phyloP scores from a whole-genome alignment of 2,113 vertebrate genomes.

The Chroicocephalus ridibundus region DNA sequence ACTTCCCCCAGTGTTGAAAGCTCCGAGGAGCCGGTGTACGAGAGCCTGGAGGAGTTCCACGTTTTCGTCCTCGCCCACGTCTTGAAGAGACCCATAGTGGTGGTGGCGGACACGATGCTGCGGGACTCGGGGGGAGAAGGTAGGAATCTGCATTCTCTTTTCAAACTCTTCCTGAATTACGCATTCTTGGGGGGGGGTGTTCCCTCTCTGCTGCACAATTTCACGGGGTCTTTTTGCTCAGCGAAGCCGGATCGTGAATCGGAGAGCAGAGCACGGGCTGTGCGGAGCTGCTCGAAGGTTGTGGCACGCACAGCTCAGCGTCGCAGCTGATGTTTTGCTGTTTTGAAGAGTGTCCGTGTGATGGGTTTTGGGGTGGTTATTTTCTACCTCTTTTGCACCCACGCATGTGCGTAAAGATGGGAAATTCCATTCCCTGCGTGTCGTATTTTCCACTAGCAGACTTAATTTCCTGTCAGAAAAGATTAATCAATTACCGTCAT shows the following conservation, averaged over 20 bases:
- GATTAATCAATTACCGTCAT: background rate
- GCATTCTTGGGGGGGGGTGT: fast-evolving
- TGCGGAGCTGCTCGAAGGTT: fast-evolving
- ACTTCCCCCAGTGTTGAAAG: constrained; percentile 78
- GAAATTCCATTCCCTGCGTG: background rate
- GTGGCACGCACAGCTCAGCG: fast-evolving
- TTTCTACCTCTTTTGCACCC: background rate
- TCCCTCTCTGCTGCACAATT: fast-evolving
- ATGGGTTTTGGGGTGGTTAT: background rate
- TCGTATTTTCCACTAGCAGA: background rate
- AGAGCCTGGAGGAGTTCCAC: constrained; percentile 96
- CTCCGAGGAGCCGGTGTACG: constrained; percentile 93
- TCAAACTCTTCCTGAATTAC: fast-evolving
- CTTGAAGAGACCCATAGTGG: constrained; percentile 89
- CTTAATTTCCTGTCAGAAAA: background rate
- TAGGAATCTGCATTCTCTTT: background rate
- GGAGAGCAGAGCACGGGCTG: fast-evolving
- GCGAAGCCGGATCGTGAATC: fast-evolving
- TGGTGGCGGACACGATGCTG: constrained; percentile 98
- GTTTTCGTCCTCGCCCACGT: constrained; percentile 96
- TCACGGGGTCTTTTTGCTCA: fast-evolving
- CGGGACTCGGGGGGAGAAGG: constrained; percentile 96
- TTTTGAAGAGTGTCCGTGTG: background rate
- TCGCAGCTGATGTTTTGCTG: fast-evolving
- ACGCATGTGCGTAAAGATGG: fast-evolving